Conservation (phyloP, 2,888 invertebrate species). For the Apodemia hepburni region DNA sequence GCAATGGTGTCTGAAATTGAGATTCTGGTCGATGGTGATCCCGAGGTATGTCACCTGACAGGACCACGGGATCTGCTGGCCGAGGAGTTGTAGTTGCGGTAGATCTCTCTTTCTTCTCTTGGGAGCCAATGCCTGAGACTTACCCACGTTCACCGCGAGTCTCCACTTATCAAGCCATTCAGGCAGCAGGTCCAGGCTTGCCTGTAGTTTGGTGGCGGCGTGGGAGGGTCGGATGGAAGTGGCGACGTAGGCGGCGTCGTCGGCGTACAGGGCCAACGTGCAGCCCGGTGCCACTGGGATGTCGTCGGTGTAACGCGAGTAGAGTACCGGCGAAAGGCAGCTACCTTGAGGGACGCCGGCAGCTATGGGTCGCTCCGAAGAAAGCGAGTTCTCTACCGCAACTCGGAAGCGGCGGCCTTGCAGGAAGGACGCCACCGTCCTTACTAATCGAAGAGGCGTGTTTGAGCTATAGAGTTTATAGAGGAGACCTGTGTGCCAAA, state of each 20-base stretch:
- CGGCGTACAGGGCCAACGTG: conserved; percentile 9
- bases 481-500: conserved; percentile 35
- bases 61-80: background rate
- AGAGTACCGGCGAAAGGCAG: background rate
- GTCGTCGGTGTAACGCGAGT: background rate
- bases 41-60: background rate
- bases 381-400: background rate
- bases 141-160: too few relatives aligned
- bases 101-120: background rate
- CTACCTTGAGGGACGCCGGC: background rate
- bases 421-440: background rate
- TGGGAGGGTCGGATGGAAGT: background rate
- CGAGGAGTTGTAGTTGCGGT: background rate
- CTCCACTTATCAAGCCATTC: background rate
- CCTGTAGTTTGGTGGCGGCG: background rate
- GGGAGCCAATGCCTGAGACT: background rate
- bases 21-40: background rate
- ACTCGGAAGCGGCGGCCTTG: background rate
- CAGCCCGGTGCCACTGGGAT: conserved; percentile 6
- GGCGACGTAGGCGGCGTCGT: too few relatives aligned
- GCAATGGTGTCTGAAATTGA: conserved; percentile 2
- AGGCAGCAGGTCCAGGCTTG: background rate
- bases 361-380: background rate
- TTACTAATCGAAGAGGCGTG: background rate
- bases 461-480: background rate